A percentile compares a stretch with the other conserved stretches of the same genome.
phyloP scores from a whole-genome alignment of 2,888 invertebrate species.

The Drosophila tripunctata region DNA sequence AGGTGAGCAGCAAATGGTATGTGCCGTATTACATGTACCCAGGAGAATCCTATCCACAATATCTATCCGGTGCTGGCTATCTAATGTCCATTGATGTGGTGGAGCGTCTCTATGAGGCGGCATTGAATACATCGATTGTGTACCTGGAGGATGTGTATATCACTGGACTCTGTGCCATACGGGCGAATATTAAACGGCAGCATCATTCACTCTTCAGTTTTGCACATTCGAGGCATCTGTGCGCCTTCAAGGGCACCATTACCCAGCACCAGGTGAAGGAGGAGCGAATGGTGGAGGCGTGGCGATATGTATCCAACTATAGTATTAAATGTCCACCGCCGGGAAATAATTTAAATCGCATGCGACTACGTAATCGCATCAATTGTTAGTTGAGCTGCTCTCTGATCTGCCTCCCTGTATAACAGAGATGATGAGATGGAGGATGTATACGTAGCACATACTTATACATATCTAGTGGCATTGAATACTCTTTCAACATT shows the following conservation, averaged over 20 bases:
- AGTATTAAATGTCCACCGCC: slow-evolving; percentile 81
- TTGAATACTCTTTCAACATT: background rate
- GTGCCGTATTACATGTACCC: slow-evolving; percentile 92
- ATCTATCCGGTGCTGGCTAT: slow-evolving; percentile 93
- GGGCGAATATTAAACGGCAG: slow-evolving; percentile 86
- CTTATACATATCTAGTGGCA: slow-evolving; percentile 4
- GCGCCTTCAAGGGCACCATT: slow-evolving; percentile 85
- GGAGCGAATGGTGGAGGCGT: slow-evolving; percentile 84
- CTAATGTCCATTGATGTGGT: slow-evolving; percentile 89
- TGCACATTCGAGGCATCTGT: slow-evolving; percentile 84
- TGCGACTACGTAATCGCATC: slow-evolving; percentile 62
- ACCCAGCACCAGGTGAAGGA: slow-evolving; percentile 86
- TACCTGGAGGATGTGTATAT: slow-evolving; percentile 92
- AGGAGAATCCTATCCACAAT: slow-evolving; percentile 90
- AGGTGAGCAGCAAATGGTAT: slow-evolving; percentile 92
- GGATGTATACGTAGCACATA: slow-evolving; percentile 22
- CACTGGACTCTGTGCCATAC: slow-evolving; percentile 89
- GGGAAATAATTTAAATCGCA: slow-evolving; percentile 78
- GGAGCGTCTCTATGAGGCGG: slow-evolving; percentile 87
- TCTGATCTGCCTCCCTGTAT: slow-evolving; percentile 40
- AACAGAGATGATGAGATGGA: slow-evolving; percentile 4
- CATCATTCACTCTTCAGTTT: slow-evolving; percentile 88
- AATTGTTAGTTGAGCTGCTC: slow-evolving; percentile 48
- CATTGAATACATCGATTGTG: slow-evolving; percentile 88
- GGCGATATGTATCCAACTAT: slow-evolving; percentile 81